phyloP scores from a whole-genome alignment of 2,888 invertebrate species.

The Caenorhabditis angaria region DNA sequence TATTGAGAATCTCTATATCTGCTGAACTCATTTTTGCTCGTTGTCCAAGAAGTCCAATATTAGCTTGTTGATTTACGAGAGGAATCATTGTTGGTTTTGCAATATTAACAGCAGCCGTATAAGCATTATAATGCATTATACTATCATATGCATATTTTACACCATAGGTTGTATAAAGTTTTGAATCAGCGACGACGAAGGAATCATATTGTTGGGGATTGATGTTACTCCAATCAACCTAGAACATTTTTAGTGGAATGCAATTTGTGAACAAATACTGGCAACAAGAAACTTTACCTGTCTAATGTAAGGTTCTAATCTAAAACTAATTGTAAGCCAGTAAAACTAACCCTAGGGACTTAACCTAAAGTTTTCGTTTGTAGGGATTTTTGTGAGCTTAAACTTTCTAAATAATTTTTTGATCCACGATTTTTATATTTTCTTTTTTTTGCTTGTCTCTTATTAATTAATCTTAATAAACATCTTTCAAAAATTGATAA shows the following conservation, averaged over 20 bases:
- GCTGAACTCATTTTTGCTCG: slow-evolving; percentile 56
- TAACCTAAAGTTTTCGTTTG: too few species aligned
- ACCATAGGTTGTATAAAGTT: slow-evolving; percentile 65
- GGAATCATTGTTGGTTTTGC: slow-evolving; percentile 67
- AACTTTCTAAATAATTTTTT: too few species aligned
- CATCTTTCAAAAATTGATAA: too few species aligned
- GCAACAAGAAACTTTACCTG: background rate
- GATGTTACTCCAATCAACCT: slow-evolving; percentile 69
- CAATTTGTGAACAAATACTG: background rate
- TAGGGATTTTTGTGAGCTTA: too few species aligned
- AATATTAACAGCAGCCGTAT: slow-evolving; percentile 60
- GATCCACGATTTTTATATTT: too few species aligned
- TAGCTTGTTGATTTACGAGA: slow-evolving; percentile 49
- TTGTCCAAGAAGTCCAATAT: slow-evolving; percentile 63
- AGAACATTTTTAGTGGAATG: background rate
- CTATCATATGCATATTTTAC: slow-evolving; percentile 62
- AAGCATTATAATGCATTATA: slow-evolving; percentile 69
- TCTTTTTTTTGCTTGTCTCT: too few species aligned
- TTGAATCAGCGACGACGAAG: slow-evolving; percentile 67
- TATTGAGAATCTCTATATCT: slow-evolving; percentile 65
- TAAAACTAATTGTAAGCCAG: too few species aligned
- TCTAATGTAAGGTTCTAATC: background rate
- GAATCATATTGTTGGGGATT: slow-evolving; percentile 70
- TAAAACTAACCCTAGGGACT: too few species aligned
- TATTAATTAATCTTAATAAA: too few species aligned